Conservation (phyloP, 2,797 vertebrate genomes). For the Philypnodon macrostomus region DNA sequence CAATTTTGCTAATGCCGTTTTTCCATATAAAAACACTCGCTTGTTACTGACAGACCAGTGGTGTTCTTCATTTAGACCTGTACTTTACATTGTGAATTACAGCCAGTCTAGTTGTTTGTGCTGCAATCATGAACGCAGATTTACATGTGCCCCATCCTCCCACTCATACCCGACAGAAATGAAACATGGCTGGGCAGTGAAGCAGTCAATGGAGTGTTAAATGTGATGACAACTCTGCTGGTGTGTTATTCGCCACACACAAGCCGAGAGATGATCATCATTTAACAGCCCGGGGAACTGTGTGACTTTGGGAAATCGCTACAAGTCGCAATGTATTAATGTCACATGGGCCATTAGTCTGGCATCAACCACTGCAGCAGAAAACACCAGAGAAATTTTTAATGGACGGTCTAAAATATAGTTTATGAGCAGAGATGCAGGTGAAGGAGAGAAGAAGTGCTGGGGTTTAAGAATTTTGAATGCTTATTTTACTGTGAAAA, state of each 20-base stretch:
- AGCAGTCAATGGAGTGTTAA: constrained; percentile 55
- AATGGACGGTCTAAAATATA: background rate
- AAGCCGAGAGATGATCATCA: constrained; percentile 35
- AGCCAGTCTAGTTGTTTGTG: constrained; percentile 23
- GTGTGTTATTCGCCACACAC: constrained; percentile 23
- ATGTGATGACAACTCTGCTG: constrained; percentile 48
- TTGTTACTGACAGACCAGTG: too few relatives aligned
- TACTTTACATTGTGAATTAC: background rate
- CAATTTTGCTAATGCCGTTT: background rate
- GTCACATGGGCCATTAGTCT: background rate
- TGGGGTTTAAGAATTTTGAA: background rate
- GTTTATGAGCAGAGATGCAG: constrained; percentile 1
- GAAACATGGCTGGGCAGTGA: constrained; percentile 40
- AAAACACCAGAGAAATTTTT: background rate
- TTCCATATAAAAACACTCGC: too few relatives aligned
- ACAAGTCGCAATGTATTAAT: background rate
- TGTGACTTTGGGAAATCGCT: constrained; percentile 4
- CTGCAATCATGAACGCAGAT: constrained; percentile 43
- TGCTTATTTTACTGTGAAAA: background rate
- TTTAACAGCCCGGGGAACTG: constrained; percentile 33
- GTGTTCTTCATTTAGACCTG: too few relatives aligned
- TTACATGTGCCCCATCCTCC: constrained; percentile 16
- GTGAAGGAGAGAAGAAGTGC: background rate
- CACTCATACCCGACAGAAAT: constrained; percentile 7
- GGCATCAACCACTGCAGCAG: background rate